phyloP scores from a whole-genome alignment of 2,888 invertebrate species.

The Tinea trinotella region DNA sequence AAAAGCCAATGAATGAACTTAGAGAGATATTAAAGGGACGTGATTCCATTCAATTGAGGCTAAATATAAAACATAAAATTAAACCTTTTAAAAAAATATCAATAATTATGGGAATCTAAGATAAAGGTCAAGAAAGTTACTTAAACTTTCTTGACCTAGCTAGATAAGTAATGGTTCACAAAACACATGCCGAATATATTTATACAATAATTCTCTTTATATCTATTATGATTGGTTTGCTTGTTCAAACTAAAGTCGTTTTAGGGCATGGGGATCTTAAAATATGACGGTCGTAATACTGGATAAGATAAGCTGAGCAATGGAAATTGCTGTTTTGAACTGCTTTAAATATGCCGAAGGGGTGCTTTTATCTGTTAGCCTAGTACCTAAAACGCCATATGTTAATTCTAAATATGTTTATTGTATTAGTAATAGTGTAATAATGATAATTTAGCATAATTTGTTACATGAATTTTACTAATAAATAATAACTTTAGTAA shows the following conservation, averaged over 20 bases:
- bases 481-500: neutral
- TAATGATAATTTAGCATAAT: neutral
- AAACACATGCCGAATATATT: too few species aligned
- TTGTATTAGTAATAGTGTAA: neutral
- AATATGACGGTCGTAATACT: conserved; percentile 32
- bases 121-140: too few species aligned
- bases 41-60: too few species aligned
- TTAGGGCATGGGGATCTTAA: conserved; percentile 34
- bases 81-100: too few species aligned
- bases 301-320: conserved; percentile 33
- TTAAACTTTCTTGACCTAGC: too few species aligned
- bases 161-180: too few species aligned
- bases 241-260: conserved; percentile 48
- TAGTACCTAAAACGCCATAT: neutral
- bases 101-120: too few species aligned
- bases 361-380: conserved; percentile 9
- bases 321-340: conserved; percentile 57
- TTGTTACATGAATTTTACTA: neutral
- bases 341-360: conserved; percentile 43
- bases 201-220: too few species aligned
- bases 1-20: too few species aligned
- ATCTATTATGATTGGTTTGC: conserved; percentile 44
- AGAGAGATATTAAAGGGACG: too few species aligned
- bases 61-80: too few species aligned
- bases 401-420: conserved; percentile 7